Evolutionary conservation across 2,888 invertebrate species (phyloP).

Genomic region (Drosophila recens): DNA sequence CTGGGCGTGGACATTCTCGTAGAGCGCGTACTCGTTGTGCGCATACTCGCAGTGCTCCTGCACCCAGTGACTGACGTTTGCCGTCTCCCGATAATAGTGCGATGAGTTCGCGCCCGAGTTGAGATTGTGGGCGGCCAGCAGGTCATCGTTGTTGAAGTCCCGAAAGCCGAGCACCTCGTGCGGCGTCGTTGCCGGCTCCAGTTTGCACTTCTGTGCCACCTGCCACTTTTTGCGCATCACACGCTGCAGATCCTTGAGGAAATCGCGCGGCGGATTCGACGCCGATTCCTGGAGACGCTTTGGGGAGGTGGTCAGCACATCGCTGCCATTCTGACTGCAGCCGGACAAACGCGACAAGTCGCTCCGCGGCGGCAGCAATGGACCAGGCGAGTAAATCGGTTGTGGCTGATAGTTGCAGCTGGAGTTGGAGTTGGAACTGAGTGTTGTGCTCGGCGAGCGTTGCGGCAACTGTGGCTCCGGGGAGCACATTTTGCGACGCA

Average conservation of each 20-base stretch:
- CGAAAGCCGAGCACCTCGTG: conserved; percentile 96
- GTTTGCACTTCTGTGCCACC: conserved; percentile 95
- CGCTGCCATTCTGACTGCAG: conserved; percentile 81
- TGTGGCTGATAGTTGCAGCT: conserved; percentile 38
- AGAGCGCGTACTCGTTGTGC: conserved; percentile 85
- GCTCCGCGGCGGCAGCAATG: conserved; percentile 91
- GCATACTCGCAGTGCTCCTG: conserved; percentile 90
- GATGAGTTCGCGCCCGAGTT: conserved; percentile 81
- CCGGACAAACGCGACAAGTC: conserved; percentile 91
- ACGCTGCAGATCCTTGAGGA: conserved; percentile 94
- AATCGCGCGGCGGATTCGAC: conserved; percentile 92
- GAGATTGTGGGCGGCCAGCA: conserved; percentile 81
- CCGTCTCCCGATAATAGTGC: conserved; percentile 86
- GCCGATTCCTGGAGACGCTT: conserved; percentile 91
- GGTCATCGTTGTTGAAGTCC: conserved; percentile 89
- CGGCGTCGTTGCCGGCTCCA: conserved; percentile 94
- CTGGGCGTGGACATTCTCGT: conserved; percentile 90
- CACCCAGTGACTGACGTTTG: conserved; percentile 95
- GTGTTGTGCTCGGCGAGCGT: conserved; percentile 69
- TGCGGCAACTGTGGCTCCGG: conserved; percentile 82
- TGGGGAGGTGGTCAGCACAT: conserved; percentile 88
- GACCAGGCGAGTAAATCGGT: conserved; percentile 83
- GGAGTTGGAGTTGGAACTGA: conserved; percentile 37
- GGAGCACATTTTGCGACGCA: conserved; percentile 85
- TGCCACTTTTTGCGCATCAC: conserved; percentile 98